A percentile compares a stretch with the other conserved stretches of the same genome.
Conservation (phyloP, 2,797 vertebrate genomes). For the Pagetopsis macropterus region DNA sequence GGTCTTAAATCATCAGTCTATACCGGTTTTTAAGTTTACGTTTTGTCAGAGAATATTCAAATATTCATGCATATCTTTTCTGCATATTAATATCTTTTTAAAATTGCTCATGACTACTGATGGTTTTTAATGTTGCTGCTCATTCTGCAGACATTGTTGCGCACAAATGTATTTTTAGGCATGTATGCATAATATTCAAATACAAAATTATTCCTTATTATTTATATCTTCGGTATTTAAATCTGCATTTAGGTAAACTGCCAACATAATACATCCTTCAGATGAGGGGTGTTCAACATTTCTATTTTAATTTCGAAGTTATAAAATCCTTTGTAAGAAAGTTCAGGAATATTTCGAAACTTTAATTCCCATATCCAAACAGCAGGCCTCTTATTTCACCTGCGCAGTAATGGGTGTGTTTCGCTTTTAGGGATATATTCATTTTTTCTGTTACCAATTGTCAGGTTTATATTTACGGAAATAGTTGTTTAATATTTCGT, state of each 20-base stretch:
- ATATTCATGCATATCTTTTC: conserved; percentile 28
- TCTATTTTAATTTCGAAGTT: conserved; percentile 9
- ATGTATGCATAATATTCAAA: conserved; percentile 58
- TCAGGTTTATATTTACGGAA: background rate
- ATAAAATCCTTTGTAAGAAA: conserved; percentile 19
- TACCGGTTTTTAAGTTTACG: background rate
- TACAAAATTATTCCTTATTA: background rate
- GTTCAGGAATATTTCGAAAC: conserved; percentile 24
- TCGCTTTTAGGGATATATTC: background rate
- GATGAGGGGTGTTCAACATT: background rate
- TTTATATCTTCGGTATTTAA: conserved; percentile 7
- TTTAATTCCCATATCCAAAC: conserved; percentile 10
- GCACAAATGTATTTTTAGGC: background rate
- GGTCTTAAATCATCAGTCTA: background rate
- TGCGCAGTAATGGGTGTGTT: no score
- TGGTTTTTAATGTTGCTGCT: background rate
- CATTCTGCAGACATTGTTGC: background rate
- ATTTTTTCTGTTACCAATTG: background rate
- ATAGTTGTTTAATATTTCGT: background rate
- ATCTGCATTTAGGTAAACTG: background rate
- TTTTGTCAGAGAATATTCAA: conserved; percentile 31
- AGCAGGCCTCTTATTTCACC: background rate
- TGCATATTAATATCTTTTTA: conserved; percentile 20
- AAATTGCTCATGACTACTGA: background rate
- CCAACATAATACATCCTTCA: background rate